Conservation (phyloP, 2,797 vertebrate species). For the Tokudaia tokunoshimensis region DNA sequence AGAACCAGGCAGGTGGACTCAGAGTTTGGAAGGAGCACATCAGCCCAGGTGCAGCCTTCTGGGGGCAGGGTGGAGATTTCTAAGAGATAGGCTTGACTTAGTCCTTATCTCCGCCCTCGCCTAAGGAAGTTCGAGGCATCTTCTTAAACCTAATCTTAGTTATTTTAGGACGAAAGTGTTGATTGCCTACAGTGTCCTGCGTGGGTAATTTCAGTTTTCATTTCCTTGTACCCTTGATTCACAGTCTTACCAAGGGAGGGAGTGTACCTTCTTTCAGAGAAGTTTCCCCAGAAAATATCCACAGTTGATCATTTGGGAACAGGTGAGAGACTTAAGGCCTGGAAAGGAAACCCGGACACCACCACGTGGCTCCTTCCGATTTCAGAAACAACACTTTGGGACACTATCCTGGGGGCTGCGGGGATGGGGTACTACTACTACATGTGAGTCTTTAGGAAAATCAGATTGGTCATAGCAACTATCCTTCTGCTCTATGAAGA, state of each 20-base stretch:
- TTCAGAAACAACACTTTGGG: slow-evolving; percentile 35
- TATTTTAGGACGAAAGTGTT: not conserved
- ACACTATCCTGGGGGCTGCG: not conserved
- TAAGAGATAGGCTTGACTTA: not conserved
- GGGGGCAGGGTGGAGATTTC: not conserved
- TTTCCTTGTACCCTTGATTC: not conserved
- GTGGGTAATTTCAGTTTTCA: not conserved
- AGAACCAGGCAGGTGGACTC: slow-evolving; percentile 7
- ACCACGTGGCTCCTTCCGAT: not conserved
- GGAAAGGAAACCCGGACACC: not conserved
- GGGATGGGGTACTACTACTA: not conserved
- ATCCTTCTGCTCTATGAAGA: slow-evolving; percentile 13
- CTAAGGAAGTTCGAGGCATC: not conserved
- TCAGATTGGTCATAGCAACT: slow-evolving; percentile 15
- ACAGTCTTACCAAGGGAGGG: not conserved
- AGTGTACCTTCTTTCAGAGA: slow-evolving; percentile 37
- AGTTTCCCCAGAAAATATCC: not conserved
- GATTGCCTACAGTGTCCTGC: not conserved
- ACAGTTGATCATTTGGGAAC: not conserved
- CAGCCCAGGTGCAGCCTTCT: not conserved
- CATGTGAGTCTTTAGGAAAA: slow-evolving; percentile 53
- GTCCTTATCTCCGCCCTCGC: too few relatives aligned
- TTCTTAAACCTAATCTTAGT: not conserved
- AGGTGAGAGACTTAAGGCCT: not conserved
- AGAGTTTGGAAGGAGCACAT: not conserved